Evolutionary conservation across 2,113 vertebrate genomes (phyloP), one percentile per base, ranked within the genome.

Genomic region (Arothron firmamentum): DNA sequence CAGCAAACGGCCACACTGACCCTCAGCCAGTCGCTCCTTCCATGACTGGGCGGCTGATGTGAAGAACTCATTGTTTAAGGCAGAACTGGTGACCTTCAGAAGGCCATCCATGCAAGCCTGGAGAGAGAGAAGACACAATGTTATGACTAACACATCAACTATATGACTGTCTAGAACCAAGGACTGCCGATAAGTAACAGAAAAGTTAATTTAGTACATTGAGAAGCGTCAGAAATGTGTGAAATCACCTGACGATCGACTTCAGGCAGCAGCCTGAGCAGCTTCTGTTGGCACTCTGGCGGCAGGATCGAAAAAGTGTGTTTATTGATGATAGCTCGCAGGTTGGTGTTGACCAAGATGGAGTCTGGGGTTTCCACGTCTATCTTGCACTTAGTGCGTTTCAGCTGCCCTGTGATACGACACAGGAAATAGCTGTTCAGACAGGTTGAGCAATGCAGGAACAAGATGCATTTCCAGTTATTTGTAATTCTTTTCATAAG

Each of bases 21-120:
- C 96, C 92, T 99, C 97, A 3, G 95, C 88, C 18, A 99, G 83
- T 49, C 97, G 86, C 76, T 99, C 97, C 78, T 98, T 99, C 97
- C 96, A 99, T 9, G 94, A 94, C 74, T 99, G 97, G 2, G 96
- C 96, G 15, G 97, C 97, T 6, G 96, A 98, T 1, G 95, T 95
- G 83, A 99, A 99, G 89, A 99, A 98, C 78, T 98, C 96, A 3
- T 99, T 99, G 88, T 98, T 99, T 82, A 99, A 90, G 0, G 97
- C 95, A 0, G 96, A 98, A 61, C 92, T 91, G 49, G 92, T 97
- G 70, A 98, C 91, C 87, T 93, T 96, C 90, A 96, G 88, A 49
- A 94, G 73, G 41, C 95, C 96, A 1, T 99, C 97, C 1, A 93
- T 69, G 74, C 93, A 95, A 6, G 91, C 90, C 97, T 98, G 85